Percentiles rank a stretch among this genome's conserved stretches.
Conservation (phyloP, 2,888 invertebrate species). For the Platypus cylindrus region DNA sequence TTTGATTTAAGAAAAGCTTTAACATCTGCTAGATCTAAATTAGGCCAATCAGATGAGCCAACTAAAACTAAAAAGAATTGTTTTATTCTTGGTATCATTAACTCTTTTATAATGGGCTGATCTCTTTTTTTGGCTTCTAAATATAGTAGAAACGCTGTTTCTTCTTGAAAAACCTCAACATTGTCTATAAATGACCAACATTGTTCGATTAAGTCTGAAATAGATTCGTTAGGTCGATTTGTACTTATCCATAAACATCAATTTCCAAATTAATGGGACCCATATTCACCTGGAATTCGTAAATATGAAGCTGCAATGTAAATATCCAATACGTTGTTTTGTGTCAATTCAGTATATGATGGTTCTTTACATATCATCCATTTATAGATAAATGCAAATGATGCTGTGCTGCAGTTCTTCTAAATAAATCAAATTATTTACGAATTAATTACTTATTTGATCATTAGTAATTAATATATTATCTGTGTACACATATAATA, state of each 20-base stretch:
- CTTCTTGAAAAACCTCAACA: slow-evolving; percentile 56
- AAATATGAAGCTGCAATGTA: slow-evolving; percentile 60
- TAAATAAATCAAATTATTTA: slow-evolving; percentile 16
- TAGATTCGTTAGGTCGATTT: no score
- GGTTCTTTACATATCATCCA: slow-evolving; percentile 66
- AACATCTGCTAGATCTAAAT: slow-evolving; percentile 51
- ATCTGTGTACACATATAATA: no score
- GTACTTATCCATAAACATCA: no score
- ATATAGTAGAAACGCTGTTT: slow-evolving; percentile 57
- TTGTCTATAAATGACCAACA: slow-evolving; percentile 66
- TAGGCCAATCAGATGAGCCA: slow-evolving; percentile 59
- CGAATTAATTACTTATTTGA: no score
- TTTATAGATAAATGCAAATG: slow-evolving; percentile 62
- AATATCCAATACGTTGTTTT: slow-evolving; percentile 59
- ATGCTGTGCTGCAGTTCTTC: slow-evolving; percentile 37
- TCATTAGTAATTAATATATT: no score
- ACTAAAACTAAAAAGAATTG: slow-evolving; percentile 65
- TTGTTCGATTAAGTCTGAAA: slow-evolving; percentile 56
- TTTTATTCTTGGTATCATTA: slow-evolving; percentile 63
- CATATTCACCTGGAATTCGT: slow-evolving; percentile 46
- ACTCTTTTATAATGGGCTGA: slow-evolving; percentile 50
- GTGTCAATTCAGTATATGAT: slow-evolving; percentile 49
- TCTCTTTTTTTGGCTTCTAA: slow-evolving; percentile 39
- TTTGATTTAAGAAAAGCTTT: slow-evolving; percentile 56
- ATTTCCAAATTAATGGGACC: no score